These are phyloP conservation scores for Proisotoma minuta DNA, from an alignment of 2,888 invertebrate species.

Conservation along the genomic window DNA sequence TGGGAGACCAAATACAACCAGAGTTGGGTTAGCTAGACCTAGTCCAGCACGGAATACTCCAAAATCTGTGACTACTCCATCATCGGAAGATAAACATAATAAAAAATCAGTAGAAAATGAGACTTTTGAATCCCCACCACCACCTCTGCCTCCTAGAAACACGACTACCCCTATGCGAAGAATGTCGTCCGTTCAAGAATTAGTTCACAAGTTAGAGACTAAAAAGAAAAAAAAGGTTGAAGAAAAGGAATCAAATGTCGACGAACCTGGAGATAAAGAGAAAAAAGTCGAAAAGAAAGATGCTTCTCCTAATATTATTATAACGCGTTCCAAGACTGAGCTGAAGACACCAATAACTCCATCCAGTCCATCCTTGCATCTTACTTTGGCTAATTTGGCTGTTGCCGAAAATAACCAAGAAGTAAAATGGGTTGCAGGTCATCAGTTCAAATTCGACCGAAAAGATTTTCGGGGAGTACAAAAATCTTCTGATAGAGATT, in stretches of 20 bases:
- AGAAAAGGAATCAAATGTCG: neutral
- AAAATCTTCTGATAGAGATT: conserved; percentile 30
- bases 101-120: neutral
- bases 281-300: neutral
- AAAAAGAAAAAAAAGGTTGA: conserved; percentile 5
- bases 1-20: conserved; percentile 55
- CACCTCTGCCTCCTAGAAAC: neutral
- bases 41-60: conserved; percentile 42
- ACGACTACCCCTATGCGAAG: conserved; percentile 29
- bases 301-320: conserved; percentile 2
- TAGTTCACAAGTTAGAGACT: conserved; percentile 35
- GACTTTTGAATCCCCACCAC: neutral
- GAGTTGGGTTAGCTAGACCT: conserved; percentile 51
- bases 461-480: neutral
- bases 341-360: neutral
- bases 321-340: neutral
- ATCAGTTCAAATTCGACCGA: conserved; percentile 20
- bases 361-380: no score
- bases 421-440: conserved; percentile 6
- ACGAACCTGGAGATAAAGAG: neutral
- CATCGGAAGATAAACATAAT: neutral
- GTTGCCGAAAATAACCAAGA: neutral
- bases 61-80: neutral
- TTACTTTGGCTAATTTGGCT: no score
- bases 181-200: conserved; percentile 40